Conservation (phyloP, 2,113 vertebrate species). For the Gorsachius goisagi region DNA sequence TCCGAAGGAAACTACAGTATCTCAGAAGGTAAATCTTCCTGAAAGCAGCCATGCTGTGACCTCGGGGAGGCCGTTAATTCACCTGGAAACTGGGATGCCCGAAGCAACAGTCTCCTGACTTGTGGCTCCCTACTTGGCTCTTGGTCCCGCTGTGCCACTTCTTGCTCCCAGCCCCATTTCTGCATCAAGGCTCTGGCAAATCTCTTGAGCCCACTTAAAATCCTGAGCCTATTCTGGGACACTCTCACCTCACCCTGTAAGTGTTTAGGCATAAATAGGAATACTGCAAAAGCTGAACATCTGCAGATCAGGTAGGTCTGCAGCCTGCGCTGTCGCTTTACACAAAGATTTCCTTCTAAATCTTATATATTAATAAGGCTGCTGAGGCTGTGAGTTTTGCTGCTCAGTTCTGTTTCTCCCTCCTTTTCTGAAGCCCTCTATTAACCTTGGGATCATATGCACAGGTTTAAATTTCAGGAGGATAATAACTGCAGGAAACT, state of each 20-base stretch:
- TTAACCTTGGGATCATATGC: background rate
- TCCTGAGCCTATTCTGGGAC: background rate
- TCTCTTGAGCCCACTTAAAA: background rate
- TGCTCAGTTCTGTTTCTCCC: background rate
- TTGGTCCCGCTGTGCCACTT: fast-evolving
- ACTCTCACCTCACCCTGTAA: background rate
- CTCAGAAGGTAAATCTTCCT: background rate
- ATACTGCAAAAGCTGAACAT: background rate
- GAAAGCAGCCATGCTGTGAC: background rate
- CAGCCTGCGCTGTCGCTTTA: background rate
- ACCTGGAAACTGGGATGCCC: background rate
- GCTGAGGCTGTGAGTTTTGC: background rate
- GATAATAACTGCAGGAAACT: background rate
- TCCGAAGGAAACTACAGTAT: background rate
- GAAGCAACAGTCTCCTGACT: background rate
- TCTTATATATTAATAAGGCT: background rate
- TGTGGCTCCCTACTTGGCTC: background rate
- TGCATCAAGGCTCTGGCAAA: background rate
- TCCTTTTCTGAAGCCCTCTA: background rate
- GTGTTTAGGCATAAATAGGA: background rate
- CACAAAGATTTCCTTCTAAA: background rate
- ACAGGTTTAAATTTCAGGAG: background rate
- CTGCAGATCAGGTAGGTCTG: background rate
- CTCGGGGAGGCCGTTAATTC: background rate
- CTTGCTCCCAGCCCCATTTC: background rate